Evolutionary conservation across 2,113 vertebrate species (phyloP).

Genomic region (Terrapene triunguis): DNA sequence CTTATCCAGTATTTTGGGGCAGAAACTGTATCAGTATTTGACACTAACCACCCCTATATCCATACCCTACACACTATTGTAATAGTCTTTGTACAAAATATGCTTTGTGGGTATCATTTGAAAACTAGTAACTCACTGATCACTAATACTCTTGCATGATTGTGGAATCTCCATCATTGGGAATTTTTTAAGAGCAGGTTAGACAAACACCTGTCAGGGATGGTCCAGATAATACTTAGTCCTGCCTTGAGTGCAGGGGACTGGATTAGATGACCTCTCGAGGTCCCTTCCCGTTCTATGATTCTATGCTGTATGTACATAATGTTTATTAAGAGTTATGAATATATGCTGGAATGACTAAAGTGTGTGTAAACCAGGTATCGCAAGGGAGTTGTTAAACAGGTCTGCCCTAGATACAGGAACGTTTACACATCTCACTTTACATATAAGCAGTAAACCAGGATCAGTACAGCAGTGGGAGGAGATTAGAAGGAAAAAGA

Average conservation of each 20-base stretch:
- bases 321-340: neutral
- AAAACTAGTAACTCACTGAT: neutral
- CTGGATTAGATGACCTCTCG: no score
- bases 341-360: neutral
- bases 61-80: neutral
- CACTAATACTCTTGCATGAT: neutral
- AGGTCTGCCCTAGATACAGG: neutral
- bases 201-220: no score
- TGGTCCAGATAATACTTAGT: no score
- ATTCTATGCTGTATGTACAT: neutral
- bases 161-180: no score
- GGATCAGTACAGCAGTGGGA: neutral
- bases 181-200: no score
- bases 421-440: neutral
- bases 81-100: neutral
- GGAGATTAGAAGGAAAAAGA: neutral
- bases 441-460: neutral
- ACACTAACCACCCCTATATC: neutral
- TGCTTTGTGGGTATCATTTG: neutral
- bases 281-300: no score
- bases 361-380: neutral
- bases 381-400: neutral
- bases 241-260: no score
- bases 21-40: neutral
- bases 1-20: neutral